A percentile compares a stretch with the other conserved stretches of the same genome.
phyloP scores from a whole-genome alignment of 2,888 invertebrate species.

The Campoplex nolae region DNA sequence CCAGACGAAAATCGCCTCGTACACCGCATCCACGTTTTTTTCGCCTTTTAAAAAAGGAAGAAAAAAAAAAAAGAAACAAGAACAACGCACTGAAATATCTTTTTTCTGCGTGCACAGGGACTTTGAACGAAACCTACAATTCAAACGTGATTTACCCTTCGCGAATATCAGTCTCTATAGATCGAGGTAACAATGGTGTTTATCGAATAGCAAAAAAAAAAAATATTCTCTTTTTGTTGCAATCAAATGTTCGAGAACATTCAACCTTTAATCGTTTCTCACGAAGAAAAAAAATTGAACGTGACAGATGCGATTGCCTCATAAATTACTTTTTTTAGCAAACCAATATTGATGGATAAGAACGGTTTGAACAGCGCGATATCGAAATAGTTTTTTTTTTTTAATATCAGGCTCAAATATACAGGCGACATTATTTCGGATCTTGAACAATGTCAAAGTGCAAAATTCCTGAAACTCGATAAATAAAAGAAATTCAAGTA shows the following conservation, averaged over 20 bases:
- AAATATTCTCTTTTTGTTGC: neutral
- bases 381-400: too few relatives aligned
- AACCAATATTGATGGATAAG: too few relatives aligned
- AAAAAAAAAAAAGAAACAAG: neutral
- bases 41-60: neutral
- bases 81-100: neutral
- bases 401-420: neutral
- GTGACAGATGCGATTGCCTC: neutral
- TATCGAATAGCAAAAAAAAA: neutral
- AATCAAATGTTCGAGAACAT: neutral
- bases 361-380: too few relatives aligned
- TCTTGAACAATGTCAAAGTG: neutral
- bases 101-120: neutral
- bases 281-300: neutral
- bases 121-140: neutral
- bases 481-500: neutral
- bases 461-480: neutral
- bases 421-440: neutral
- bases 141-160: neutral
- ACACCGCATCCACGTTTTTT: constrained; percentile 14
- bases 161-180: neutral
- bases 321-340: too few relatives aligned
- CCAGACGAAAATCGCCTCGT: constrained; percentile 56
- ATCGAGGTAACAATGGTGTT: constrained; percentile 4
- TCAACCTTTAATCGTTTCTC: neutral